Conservation (phyloP, 1,140 invertebrate genomes). For the Lycorma delicatula region DNA sequence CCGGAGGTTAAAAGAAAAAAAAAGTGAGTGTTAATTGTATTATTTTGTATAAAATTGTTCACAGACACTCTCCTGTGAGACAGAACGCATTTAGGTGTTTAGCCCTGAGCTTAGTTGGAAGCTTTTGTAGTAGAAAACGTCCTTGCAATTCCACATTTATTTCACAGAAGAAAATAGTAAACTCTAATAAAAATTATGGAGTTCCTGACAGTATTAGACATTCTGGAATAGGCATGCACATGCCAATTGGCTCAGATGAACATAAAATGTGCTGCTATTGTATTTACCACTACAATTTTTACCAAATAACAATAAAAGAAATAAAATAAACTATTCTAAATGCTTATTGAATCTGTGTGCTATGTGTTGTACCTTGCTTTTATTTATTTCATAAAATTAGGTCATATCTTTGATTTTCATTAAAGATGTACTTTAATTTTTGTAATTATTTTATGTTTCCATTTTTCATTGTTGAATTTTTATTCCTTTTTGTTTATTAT, state of each 20-base stretch:
- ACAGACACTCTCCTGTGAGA: no score
- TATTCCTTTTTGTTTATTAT: no score
- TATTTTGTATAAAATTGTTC: no score
- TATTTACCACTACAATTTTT: no score
- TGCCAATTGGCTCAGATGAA: neutral
- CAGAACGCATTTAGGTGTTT: neutral
- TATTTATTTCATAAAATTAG: no score
- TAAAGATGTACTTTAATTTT: no score
- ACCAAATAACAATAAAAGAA: neutral
- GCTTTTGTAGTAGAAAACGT: neutral
- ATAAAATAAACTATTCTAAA: neutral
- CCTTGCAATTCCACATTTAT: neutral
- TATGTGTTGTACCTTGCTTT: neutral
- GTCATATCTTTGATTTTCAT: no score
- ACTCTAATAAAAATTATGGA: neutral
- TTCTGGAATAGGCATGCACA: neutral
- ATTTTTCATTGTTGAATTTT: no score
- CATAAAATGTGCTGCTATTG: neutral
- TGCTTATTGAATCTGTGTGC: neutral
- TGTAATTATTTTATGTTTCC: no score
- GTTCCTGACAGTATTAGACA: neutral
- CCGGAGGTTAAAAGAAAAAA: no score
- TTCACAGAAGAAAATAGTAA: neutral
- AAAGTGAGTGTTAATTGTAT: no score
- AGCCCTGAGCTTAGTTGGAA: neutral